These are phyloP conservation scores for Sarcophaga peregrina DNA, from an alignment of 1,140 invertebrate genomes.

Conservation along the genomic window DNA sequence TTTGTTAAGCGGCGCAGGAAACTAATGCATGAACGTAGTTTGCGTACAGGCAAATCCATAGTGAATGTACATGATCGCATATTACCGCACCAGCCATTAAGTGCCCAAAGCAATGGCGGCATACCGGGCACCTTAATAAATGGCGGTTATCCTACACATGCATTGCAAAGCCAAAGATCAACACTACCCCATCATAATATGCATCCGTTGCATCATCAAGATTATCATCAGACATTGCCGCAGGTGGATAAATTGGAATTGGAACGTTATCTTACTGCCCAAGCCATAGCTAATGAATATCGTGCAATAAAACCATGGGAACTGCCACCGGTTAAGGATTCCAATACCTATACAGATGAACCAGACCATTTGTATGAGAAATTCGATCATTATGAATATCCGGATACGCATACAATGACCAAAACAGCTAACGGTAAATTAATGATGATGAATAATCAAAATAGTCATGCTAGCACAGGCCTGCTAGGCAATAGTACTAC, in stretches of 20 bases:
- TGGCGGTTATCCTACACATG: constrained; percentile 59
- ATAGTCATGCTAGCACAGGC: not conserved
- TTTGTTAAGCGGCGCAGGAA: constrained; percentile 62
- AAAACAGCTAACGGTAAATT: constrained; percentile 59
- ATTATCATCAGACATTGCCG: constrained; percentile 62
- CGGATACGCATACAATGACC: constrained; percentile 61
- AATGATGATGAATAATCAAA: constrained; percentile 7
- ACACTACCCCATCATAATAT: constrained; percentile 54
- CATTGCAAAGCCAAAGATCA: constrained; percentile 55
- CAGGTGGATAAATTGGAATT: constrained; percentile 64
- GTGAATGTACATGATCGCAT: constrained; percentile 64
- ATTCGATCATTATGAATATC: constrained; percentile 66
- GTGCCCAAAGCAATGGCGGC: constrained; percentile 40
- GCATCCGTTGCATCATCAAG: constrained; percentile 53
- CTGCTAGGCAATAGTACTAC: not conserved
- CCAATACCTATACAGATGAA: constrained; percentile 55
- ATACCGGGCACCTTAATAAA: constrained; percentile 4
- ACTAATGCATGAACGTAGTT: constrained; percentile 56
- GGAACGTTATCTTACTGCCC: constrained; percentile 64
- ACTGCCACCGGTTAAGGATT: constrained; percentile 61
- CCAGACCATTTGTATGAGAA: constrained; percentile 65
- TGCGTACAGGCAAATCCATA: constrained; percentile 62
- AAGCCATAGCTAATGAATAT: constrained; percentile 64
- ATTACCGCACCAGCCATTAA: constrained; percentile 56
- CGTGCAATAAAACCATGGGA: constrained; percentile 65